These are phyloP conservation scores for Achatina immaculata DNA, from an alignment of 1,140 invertebrate species.

Conservation along the genomic window DNA sequence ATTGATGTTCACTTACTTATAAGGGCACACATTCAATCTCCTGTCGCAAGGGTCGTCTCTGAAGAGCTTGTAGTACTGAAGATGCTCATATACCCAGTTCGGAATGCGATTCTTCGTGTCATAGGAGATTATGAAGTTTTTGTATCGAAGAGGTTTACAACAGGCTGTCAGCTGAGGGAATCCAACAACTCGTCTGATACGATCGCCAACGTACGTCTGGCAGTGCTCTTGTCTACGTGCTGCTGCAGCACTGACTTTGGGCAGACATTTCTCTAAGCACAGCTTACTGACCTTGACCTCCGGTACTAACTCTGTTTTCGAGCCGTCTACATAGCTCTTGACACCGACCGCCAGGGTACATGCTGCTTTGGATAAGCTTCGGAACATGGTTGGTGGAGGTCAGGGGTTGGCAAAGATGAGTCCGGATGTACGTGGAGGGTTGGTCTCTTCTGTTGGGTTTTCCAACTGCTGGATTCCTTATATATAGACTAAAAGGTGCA, in stretches of 20 bases:
- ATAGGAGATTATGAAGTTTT: conserved; percentile 38
- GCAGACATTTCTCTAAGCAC: conserved; percentile 21
- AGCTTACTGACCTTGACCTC: neutral
- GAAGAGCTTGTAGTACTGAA: conserved; percentile 38
- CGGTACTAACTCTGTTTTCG: neutral
- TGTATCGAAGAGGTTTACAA: conserved; percentile 38
- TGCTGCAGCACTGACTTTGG: neutral
- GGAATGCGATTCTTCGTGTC: conserved; percentile 39
- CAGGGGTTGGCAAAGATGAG: neutral
- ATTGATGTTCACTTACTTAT: conserved; percentile 19
- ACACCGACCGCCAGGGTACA: conserved; percentile 31
- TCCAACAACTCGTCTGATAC: conserved; percentile 34
- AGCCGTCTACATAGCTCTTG: conserved; percentile 1
- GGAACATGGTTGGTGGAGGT: conserved; percentile 35
- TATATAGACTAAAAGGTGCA: no score
- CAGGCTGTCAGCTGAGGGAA: conserved; percentile 39
- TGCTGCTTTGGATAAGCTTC: conserved; percentile 25
- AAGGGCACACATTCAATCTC: conserved; percentile 34
- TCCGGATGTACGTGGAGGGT: neutral
- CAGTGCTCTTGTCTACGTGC: conserved; percentile 11
- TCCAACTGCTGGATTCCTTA: no score
- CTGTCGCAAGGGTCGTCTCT: conserved; percentile 38
- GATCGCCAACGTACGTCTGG: conserved; percentile 31
- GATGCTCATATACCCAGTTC: conserved; percentile 39
- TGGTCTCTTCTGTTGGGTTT: neutral